A percentile compares a stretch with the other conserved stretches of the same genome.
Conservation (phyloP, 1,140 invertebrate species). For the Drosophila fuyamai region DNA sequence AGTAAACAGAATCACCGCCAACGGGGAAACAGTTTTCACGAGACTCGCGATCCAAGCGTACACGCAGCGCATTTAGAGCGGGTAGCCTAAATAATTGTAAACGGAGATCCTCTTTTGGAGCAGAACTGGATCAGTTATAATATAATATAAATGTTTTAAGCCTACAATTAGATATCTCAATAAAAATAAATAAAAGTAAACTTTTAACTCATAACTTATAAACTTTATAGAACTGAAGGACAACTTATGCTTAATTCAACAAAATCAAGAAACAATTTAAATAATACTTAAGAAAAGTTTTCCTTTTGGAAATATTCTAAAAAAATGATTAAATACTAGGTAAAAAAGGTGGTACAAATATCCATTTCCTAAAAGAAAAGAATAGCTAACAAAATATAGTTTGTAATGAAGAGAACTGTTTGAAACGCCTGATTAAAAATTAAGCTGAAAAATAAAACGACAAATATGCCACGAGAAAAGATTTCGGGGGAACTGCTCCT, state of each 20-base stretch:
- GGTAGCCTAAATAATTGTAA: constrained; percentile 5
- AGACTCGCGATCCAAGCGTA: constrained; percentile 68
- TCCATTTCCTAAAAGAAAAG: too few relatives aligned
- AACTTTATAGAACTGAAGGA: too few relatives aligned
- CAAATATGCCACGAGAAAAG: neutral
- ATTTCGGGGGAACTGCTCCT: neutral
- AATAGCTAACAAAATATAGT: too few relatives aligned
- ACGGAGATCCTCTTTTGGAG: neutral
- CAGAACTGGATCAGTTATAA: neutral
- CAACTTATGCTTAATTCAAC: too few relatives aligned
- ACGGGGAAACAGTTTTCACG: constrained; percentile 66
- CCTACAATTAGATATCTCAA: too few relatives aligned
- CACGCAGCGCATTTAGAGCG: constrained; percentile 56
- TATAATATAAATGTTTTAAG: constrained; percentile 7
- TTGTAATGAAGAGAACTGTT: neutral
- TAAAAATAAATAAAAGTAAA: too few relatives aligned
- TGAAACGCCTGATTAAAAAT: neutral
- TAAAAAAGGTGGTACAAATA: neutral
- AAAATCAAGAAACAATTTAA: too few relatives aligned
- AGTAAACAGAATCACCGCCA: constrained; percentile 62
- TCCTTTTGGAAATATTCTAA: neutral
- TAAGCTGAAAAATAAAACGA: neutral
- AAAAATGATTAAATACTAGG: neutral
- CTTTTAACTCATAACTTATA: too few relatives aligned
- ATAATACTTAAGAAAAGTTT: too few relatives aligned